Evolutionary conservation across 1,140 invertebrate species (phyloP).

Genomic region (Trissolcus basalis): DNA sequence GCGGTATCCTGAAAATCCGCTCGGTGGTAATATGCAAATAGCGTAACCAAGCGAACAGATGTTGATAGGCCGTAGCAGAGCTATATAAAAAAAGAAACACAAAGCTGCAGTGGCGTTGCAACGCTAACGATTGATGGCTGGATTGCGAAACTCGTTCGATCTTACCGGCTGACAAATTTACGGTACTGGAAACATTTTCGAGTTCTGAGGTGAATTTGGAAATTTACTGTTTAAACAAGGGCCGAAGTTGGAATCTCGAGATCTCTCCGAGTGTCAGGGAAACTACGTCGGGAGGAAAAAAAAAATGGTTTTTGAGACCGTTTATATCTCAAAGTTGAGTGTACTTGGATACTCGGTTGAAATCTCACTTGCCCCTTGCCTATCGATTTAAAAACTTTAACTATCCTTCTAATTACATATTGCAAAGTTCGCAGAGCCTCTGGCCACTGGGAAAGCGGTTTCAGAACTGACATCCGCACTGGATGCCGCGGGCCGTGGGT

Average conservation of each 20-base stretch:
- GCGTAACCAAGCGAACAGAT: slow-evolving; percentile 63
- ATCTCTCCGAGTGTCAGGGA: too few relatives aligned
- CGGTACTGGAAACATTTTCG: too few relatives aligned
- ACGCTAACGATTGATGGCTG: slow-evolving; percentile 20
- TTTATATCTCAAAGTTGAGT: slow-evolving; percentile 50
- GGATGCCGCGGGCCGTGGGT: slow-evolving; percentile 58
- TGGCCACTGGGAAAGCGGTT: slow-evolving; percentile 57
- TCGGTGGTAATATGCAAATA: slow-evolving; percentile 71
- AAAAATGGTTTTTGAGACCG: background rate
- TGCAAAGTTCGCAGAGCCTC: slow-evolving; percentile 66
- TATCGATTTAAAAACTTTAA: slow-evolving; percentile 73
- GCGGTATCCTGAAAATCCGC: slow-evolving; percentile 68
- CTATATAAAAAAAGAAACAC: slow-evolving; percentile 32
- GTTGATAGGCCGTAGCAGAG: slow-evolving; percentile 61
- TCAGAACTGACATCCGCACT: slow-evolving; percentile 54
- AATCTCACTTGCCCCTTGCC: slow-evolving; percentile 58
- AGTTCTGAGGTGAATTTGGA: too few relatives aligned
- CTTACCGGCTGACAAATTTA: too few relatives aligned
- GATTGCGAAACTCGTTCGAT: slow-evolving; percentile 43
- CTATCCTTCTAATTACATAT: slow-evolving; percentile 73
- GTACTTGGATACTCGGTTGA: slow-evolving; percentile 52
- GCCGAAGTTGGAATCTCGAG: too few relatives aligned
- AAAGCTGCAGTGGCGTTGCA: slow-evolving; percentile 37
- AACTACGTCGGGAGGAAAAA: too few relatives aligned
- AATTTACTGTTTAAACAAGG: too few relatives aligned